A percentile compares a stretch with the other conserved stretches of the same genome.
These are phyloP conservation scores for Neopelma chrysocephalum DNA, from an alignment of 2,797 vertebrate genomes.

Conservation along the genomic window DNA sequence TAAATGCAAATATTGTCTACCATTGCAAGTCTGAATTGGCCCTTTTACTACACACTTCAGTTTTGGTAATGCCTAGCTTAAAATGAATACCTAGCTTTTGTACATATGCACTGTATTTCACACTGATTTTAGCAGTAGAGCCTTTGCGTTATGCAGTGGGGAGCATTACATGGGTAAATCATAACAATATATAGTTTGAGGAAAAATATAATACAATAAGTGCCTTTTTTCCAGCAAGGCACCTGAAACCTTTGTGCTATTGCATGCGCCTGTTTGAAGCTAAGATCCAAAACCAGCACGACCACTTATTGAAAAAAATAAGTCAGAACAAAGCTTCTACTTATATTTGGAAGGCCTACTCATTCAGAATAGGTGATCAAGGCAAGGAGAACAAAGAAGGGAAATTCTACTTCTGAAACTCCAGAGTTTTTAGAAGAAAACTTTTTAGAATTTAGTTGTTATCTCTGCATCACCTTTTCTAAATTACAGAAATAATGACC, in stretches of 20 bases:
- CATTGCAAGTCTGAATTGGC: not conserved
- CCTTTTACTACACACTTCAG: not conserved
- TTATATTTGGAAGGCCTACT: not conserved
- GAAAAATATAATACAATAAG: not conserved
- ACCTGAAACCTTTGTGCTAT: not conserved
- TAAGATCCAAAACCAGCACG: not conserved
- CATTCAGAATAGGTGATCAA: not conserved
- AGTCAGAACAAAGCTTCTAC: not conserved
- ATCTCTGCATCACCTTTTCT: not conserved
- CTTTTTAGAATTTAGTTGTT: not conserved
- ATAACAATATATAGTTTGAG: not conserved
- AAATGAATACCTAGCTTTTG: not conserved
- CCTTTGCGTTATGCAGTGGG: not conserved
- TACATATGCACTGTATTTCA: not conserved
- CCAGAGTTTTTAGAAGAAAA: not conserved
- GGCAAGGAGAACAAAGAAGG: not conserved
- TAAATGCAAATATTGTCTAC: not conserved
- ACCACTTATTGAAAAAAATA: not conserved
- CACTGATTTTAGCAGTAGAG: not conserved
- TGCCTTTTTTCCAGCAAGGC: not conserved
- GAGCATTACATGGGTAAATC: not conserved
- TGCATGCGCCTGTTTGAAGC: not conserved
- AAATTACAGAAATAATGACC: not conserved
- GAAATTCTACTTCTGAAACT: not conserved
- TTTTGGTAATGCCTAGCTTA: not conserved